phyloP scores from a whole-genome alignment of 2,888 invertebrate species.

The Pandemis heparana region DNA sequence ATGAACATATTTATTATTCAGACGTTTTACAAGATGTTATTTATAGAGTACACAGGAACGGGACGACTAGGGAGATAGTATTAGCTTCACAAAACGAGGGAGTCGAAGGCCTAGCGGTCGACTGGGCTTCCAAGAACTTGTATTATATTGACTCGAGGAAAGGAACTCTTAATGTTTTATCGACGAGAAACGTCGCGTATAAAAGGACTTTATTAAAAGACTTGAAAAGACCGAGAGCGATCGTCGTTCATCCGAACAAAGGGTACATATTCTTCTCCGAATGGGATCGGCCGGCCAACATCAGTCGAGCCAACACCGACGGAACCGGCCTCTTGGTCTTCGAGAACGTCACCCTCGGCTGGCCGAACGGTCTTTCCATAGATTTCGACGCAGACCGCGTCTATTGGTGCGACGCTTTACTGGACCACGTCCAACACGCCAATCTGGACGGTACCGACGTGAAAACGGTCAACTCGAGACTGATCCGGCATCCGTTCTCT shows the following conservation, averaged over 20 bases:
- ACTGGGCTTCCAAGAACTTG: constrained; percentile 98
- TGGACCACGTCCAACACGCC: constrained; percentile 98
- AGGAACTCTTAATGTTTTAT: constrained; percentile 96
- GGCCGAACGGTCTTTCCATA: constrained; percentile 98
- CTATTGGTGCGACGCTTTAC: constrained; percentile 98
- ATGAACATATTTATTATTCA: constrained; percentile 97
- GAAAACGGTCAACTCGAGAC: constrained; percentile 93
- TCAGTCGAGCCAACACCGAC: constrained; percentile 96
- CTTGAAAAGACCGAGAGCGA: constrained; percentile 96
- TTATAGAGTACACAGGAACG: constrained; percentile 92
- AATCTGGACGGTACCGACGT: constrained; percentile 96
- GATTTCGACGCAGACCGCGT: constrained; percentile 95
- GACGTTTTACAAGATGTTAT: constrained; percentile 98
- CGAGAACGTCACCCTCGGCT: constrained; percentile 95
- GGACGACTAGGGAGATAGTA: constrained; percentile 94
- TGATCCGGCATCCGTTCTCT: constrained; percentile 96
- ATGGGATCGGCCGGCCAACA: constrained; percentile 98
- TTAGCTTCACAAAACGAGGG: constrained; percentile 98
- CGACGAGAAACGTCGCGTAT: constrained; percentile 93
- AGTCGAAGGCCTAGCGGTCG: constrained; percentile 97
- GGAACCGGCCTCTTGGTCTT: constrained; percentile 95
- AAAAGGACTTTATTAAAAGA: constrained; percentile 94
- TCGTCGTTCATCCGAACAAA: constrained; percentile 98
- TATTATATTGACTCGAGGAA: constrained; percentile 98
- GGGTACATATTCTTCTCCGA: constrained; percentile 98